Evolutionary conservation across 92 coral and sea anemone species (phyloP).

Genomic region (Phenganax subtilis): DNA sequence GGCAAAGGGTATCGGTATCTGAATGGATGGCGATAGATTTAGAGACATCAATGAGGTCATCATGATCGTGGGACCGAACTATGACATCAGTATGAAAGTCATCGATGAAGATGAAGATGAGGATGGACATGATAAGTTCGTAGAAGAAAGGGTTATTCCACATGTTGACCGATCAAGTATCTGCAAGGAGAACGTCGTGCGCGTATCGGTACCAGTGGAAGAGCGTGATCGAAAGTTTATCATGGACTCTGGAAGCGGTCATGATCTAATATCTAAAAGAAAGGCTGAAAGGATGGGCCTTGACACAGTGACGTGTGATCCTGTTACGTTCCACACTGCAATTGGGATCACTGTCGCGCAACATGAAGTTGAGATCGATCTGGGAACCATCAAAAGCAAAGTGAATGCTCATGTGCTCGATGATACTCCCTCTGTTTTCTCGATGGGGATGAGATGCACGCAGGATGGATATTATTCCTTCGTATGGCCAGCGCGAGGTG

Average conservation of each 20-base stretch:
- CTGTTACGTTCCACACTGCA: not conserved
- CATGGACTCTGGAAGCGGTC: slow-evolving; percentile 1
- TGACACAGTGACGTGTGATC: not conserved
- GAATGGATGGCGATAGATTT: not conserved
- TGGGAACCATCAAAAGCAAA: not conserved
- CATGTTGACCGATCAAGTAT: too few species aligned
- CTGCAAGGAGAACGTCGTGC: not conserved
- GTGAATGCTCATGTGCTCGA: not conserved
- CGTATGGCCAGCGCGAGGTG: too few species aligned
- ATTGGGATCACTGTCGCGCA: not conserved
- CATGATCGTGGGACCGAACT: not conserved
- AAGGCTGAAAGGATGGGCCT: slow-evolving; percentile 6
- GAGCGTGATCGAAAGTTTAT: not conserved
- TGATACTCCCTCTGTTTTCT: slow-evolving; percentile 1
- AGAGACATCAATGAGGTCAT: not conserved
- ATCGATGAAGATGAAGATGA: not conserved
- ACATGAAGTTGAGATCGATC: not conserved
- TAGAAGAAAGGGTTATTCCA: not conserved
- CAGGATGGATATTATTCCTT: too few species aligned
- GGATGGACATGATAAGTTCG: not conserved
- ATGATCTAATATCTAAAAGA: not conserved
- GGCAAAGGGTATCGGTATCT: too few species aligned
- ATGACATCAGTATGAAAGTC: not conserved
- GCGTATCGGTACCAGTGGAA: not conserved
- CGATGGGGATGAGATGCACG: too few species aligned